Evolutionary conservation across 53 echinoderm and acorn worm genomes (phyloP).

Genomic region (Temnopleurus reevesii): DNA sequence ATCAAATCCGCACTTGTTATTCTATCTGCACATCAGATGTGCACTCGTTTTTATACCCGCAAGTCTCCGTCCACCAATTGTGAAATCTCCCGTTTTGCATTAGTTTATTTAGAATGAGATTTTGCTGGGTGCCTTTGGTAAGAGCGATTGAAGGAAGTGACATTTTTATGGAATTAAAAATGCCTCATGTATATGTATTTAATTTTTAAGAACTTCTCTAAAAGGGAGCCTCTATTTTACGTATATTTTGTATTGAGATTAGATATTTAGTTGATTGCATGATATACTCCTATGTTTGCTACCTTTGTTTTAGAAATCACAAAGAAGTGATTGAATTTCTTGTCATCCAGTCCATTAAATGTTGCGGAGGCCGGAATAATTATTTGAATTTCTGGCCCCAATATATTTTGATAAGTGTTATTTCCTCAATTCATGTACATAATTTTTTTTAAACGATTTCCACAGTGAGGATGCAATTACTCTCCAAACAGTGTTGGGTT

Average conservation of each 20-base stretch:
- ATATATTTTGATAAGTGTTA: background rate
- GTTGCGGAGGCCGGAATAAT: background rate
- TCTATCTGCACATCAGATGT: too few species aligned
- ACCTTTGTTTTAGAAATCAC: background rate
- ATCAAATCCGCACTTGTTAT: background rate
- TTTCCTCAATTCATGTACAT: background rate
- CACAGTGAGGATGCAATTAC: too few species aligned
- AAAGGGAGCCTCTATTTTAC: background rate
- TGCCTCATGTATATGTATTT: background rate
- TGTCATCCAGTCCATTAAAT: background rate
- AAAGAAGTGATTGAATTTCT: background rate
- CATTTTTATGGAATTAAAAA: background rate
- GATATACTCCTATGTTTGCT: conserved; percentile 3
- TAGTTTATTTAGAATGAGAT: background rate
- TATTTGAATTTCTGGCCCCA: background rate
- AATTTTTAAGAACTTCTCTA: background rate
- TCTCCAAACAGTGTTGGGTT: too few species aligned
- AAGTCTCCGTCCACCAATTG: background rate
- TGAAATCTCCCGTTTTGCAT: too few species aligned
- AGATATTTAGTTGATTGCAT: conserved; percentile 28
- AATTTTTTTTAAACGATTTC: background rate
- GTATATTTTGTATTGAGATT: conserved; percentile 42
- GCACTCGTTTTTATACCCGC: too few species aligned
- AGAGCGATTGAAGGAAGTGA: background rate
- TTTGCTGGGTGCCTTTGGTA: too few species aligned